Base-by-base conservation (phyloP, 2,113 vertebrate genomes). In the Corydoras sp. region DNA sequence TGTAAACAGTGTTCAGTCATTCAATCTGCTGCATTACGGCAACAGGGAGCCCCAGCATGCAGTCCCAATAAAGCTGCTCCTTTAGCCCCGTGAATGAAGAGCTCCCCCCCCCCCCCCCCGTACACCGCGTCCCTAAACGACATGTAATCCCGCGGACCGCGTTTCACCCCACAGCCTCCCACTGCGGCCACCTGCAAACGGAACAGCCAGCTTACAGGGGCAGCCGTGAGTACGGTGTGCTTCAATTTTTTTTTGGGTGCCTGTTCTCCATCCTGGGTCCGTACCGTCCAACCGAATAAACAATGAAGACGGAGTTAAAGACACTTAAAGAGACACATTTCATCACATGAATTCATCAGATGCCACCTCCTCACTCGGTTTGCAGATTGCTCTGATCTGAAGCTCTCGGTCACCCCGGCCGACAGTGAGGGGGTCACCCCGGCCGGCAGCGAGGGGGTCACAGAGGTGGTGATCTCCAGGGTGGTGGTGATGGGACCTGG, bases 331-430 rank as follows among this genome's bases (percentile, higher is more conserved):
- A 89, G 85, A 86, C 77, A 86, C 85, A 88, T 89, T 93, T 91
- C n/a, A n/a, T n/a, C n/a, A n/a, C n/a, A n/a, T n/a, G n/a, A n/a
- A n/a, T n/a, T n/a, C n/a, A n/a, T n/a, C n/a, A n/a, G n/a, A n/a
- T n/a, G n/a, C n/a, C 80, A 85, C 87, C 90, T 90, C 85, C 66
- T 88, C 82, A 85, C 90, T 85, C 83, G 90, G 90, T 87, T 90
- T 92, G 92, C 92, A 94, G 94, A 94, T 96, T 93, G 91, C 91
- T 96, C 89, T 91, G 92, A 93, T 95, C 91, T 92, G 63, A 73
- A 76, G 86, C 88, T 95, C 93, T 95, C 94, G 93, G 93, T 92
- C 90, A 89, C 88, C 91, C 88, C 76, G 53, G 1, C 81, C 82
- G 89, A 83, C 84, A 72, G 18, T 24, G 18, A 24, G 18, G 18